These are phyloP conservation scores for Calonectris borealis DNA, from an alignment of 2,113 vertebrate genomes.

Conservation along the genomic window DNA sequence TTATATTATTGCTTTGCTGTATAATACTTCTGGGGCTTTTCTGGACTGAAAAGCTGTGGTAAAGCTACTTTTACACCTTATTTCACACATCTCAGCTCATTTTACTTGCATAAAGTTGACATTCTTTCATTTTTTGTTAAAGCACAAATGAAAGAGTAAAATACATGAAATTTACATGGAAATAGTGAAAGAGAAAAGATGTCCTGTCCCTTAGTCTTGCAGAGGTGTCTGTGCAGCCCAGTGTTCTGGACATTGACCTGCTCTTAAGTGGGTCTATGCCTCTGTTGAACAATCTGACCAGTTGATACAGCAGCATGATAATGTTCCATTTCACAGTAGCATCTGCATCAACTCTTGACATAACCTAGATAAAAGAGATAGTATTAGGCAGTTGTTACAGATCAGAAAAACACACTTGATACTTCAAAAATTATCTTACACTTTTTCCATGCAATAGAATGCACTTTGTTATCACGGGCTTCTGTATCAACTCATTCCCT, in stretches of 20 bases:
- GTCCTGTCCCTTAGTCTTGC: background rate
- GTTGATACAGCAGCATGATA: background rate
- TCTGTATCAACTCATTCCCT: background rate
- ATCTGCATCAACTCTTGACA: background rate
- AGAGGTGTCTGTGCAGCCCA: background rate
- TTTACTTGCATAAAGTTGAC: background rate
- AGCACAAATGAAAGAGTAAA: background rate
- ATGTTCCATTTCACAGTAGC: background rate
- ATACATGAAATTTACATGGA: background rate
- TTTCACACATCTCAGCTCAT: background rate
- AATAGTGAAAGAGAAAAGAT: background rate
- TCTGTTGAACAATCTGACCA: background rate
- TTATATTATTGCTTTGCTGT: background rate
- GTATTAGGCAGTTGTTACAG: background rate
- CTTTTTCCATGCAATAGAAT: background rate
- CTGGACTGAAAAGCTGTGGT: background rate
- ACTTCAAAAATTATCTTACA: background rate
- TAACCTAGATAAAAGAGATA: background rate
- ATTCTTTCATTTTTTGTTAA: background rate
- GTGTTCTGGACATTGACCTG: background rate
- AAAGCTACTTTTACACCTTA: background rate
- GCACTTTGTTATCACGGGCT: fast-evolving
- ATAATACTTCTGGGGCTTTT: background rate
- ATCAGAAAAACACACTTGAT: background rate
- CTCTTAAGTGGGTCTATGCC: background rate